phyloP scores from a whole-genome alignment of 2,888 invertebrate species.

The Therioaphis trifolii region DNA sequence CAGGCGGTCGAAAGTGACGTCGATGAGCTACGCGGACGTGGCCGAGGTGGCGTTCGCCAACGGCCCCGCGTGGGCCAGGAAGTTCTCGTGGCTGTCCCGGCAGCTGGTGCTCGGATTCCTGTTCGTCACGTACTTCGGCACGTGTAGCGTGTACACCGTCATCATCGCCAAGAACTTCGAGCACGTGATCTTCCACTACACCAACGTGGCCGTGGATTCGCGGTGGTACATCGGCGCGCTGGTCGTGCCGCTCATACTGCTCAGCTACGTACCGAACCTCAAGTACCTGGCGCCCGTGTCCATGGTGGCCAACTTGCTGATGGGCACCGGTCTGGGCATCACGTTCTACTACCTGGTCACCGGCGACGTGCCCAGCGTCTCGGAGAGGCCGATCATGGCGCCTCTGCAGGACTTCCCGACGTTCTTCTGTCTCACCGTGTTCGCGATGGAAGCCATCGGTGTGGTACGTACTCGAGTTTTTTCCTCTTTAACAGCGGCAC shows the following conservation, averaged over 20 bases:
- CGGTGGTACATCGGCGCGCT: slow-evolving; percentile 77
- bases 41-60: slow-evolving; percentile 82
- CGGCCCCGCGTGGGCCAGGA: slow-evolving; percentile 79
- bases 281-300: slow-evolving; percentile 93
- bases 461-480: slow-evolving; percentile 68
- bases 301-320: slow-evolving; percentile 90
- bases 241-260: slow-evolving; percentile 80
- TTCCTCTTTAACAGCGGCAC: too few relatives aligned
- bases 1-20: slow-evolving; percentile 76
- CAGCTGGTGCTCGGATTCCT: slow-evolving; percentile 70
- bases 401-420: slow-evolving; percentile 77
- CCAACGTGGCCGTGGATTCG: slow-evolving; percentile 70
- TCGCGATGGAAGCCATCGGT: slow-evolving; percentile 98
- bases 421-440: slow-evolving; percentile 95
- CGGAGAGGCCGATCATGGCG: slow-evolving; percentile 68
- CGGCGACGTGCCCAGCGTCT: slow-evolving; percentile 72
- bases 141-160: slow-evolving; percentile 96
- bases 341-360: slow-evolving; percentile 87
- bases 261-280: slow-evolving; percentile 89
- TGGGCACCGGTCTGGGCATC: slow-evolving; percentile 86
- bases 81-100: slow-evolving; percentile 76
- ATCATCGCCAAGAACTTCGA: slow-evolving; percentile 88
- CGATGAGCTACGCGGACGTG: slow-evolving; percentile 88
- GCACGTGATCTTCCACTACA: slow-evolving; percentile 75
- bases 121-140: slow-evolving; percentile 93